A percentile compares a stretch with the other conserved stretches of the same genome.
phyloP scores from a whole-genome alignment of 92 coral and sea anemone genomes.

The Bergia sp. region DNA sequence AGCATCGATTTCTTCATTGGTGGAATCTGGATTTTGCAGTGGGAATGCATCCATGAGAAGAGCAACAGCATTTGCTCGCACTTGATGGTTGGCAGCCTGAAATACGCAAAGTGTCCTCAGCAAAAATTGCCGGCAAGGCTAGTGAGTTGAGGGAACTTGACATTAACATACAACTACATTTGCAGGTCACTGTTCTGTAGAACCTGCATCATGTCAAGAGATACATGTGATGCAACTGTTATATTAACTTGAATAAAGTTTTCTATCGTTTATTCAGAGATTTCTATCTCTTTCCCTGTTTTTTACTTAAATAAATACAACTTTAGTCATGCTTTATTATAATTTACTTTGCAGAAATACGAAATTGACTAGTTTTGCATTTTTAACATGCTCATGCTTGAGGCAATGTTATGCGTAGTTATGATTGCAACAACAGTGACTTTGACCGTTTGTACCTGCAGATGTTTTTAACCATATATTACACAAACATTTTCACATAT shows the following conservation, averaged over 20 bases:
- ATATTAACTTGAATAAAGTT: not conserved
- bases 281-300: not conserved
- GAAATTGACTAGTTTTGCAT: not conserved
- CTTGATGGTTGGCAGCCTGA: slow-evolving; percentile 95
- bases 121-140: not conserved
- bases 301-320: not conserved
- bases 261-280: too few species aligned
- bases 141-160: too few species aligned
- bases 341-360: not conserved
- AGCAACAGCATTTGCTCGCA: slow-evolving; percentile 94
- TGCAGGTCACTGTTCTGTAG: not conserved
- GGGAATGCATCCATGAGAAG: slow-evolving; percentile 93
- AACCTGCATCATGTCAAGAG: not conserved
- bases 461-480: too few species aligned
- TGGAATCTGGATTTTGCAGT: slow-evolving; percentile 88
- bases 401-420: too few species aligned
- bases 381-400: not conserved
- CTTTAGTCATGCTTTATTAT: not conserved
- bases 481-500: too few species aligned
- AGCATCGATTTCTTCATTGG: slow-evolving; percentile 84
- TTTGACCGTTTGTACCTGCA: too few species aligned
- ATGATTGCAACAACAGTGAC: too few species aligned
- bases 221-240: not conserved
- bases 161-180: too few species aligned
- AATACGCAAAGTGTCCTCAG: not conserved